A percentile compares a stretch with the other conserved stretches of the same genome.
phyloP scores from a whole-genome alignment of 64 coral and sea anemone species.

The Hydrozoanthus tunicans region DNA sequence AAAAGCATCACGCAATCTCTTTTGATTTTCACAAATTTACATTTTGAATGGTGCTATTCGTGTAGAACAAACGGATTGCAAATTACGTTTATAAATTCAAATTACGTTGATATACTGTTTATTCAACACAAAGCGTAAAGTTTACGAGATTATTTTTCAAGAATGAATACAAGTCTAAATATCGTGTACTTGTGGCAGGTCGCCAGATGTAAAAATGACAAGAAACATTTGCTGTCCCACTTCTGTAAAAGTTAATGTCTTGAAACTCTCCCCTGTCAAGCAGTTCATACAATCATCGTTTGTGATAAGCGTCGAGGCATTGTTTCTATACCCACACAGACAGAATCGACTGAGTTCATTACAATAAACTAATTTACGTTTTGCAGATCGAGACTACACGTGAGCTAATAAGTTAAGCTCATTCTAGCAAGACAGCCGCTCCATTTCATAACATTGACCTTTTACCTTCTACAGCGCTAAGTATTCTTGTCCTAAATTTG shows the following conservation, averaged over 20 bases:
- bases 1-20: conserved; percentile 29
- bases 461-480: neutral
- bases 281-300: too few relatives aligned
- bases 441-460: neutral
- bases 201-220: neutral
- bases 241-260: neutral
- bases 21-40: neutral
- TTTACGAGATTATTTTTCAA: neutral
- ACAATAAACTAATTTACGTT: too few relatives aligned
- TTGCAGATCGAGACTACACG: too few relatives aligned
- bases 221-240: neutral
- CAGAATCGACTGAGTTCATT: too few relatives aligned
- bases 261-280: too few relatives aligned
- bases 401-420: neutral
- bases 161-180: neutral
- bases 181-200: neutral
- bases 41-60: neutral
- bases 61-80: conserved; percentile 7
- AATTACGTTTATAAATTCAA: conserved; percentile 9
- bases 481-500: neutral
- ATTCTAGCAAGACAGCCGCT: neutral
- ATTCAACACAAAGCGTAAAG: neutral
- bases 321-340: neutral
- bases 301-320: neutral
- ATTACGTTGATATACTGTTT: neutral